phyloP scores from a whole-genome alignment of 2,113 vertebrate genomes.

The Colinus virginianus region DNA sequence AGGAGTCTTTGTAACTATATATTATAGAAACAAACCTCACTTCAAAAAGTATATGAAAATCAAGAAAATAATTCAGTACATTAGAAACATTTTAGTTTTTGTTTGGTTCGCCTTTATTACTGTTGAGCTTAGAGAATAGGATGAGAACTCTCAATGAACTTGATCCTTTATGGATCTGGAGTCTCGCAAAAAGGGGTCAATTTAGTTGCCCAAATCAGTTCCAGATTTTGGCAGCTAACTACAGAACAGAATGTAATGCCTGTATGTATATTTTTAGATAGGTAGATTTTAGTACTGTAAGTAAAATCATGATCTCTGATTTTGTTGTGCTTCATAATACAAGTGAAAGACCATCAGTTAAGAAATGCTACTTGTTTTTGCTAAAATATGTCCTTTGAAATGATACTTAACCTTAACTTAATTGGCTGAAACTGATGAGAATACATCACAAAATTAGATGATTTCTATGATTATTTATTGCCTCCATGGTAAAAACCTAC shows the following conservation, averaged over 20 bases:
- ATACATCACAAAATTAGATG: neutral
- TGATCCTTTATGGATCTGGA: neutral
- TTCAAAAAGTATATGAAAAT: neutral
- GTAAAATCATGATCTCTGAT: neutral
- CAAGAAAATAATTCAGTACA: neutral
- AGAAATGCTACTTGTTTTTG: neutral
- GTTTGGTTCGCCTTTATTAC: neutral
- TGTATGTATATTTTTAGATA: neutral
- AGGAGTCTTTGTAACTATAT: neutral
- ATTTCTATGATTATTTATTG: neutral
- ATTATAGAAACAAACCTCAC: accelerated
- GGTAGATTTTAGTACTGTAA: neutral
- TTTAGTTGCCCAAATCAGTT: neutral
- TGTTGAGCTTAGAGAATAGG: neutral
- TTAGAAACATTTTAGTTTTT: neutral
- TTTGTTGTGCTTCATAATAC: neutral
- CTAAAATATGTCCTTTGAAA: neutral
- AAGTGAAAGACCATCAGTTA: neutral
- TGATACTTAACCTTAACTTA: neutral
- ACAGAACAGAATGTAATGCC: neutral
- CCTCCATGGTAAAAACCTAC: neutral
- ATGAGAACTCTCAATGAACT: neutral
- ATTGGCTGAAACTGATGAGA: neutral
- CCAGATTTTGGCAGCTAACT: neutral
- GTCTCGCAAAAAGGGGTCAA: neutral